phyloP scores from a whole-genome alignment of 2,113 vertebrate species.

The Passer montanus region DNA sequence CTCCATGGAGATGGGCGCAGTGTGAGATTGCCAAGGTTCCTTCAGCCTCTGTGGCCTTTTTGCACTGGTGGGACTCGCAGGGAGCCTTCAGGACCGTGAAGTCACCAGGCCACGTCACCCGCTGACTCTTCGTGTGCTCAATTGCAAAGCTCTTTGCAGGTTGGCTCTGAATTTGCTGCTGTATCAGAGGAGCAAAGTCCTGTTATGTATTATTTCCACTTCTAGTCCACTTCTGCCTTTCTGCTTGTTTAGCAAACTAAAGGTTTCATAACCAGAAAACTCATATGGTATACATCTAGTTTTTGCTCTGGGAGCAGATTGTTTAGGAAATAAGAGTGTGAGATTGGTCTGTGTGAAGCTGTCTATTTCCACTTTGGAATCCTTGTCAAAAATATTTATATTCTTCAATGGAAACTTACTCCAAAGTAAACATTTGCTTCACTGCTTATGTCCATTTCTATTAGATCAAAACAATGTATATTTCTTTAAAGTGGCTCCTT shows the following conservation, averaged over 20 bases:
- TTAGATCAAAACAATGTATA: fast-evolving
- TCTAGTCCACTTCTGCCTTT: not conserved
- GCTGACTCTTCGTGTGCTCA: fast-evolving
- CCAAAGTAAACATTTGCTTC: fast-evolving
- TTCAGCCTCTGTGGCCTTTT: not conserved
- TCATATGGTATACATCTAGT: fast-evolving
- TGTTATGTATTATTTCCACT: fast-evolving
- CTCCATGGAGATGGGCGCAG: fast-evolving
- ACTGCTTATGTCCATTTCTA: fast-evolving
- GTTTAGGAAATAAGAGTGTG: not conserved
- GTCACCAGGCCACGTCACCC: not conserved
- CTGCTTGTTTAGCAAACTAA: not conserved
- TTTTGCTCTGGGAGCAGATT: not conserved
- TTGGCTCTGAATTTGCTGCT: not conserved
- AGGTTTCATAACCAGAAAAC: not conserved
- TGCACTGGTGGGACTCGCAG: fast-evolving
- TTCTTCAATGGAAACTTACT: not conserved
- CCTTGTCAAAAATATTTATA: not conserved
- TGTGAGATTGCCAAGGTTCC: fast-evolving
- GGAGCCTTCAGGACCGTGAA: not conserved
- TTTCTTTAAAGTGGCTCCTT: not conserved
- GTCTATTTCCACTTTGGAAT: not conserved
- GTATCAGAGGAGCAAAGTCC: not conserved
- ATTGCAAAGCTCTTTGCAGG: not conserved
- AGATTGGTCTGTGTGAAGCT: not conserved